phyloP scores from a whole-genome alignment of 2,113 vertebrate species.

The Mustela lutreola region DNA sequence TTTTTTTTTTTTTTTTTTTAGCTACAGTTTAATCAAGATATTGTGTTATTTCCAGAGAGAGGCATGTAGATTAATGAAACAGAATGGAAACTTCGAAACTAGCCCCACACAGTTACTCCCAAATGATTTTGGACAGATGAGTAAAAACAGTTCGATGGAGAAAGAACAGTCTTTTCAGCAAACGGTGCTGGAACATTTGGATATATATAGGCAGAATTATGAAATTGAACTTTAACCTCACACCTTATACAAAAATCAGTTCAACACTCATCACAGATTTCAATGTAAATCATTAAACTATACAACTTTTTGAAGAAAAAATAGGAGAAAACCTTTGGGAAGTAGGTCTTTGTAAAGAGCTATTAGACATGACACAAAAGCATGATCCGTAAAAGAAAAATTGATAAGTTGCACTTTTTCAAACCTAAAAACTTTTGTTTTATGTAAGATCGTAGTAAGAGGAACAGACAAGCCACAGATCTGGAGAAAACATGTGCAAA shows the following conservation, averaged over 20 bases:
- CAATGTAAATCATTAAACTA: background rate
- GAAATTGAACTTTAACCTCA: background rate
- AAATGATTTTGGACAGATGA: background rate
- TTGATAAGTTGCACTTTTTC: background rate
- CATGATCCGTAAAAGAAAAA: background rate
- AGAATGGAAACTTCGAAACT: background rate
- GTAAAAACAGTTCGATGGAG: background rate
- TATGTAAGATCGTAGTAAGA: background rate
- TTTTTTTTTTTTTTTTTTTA: background rate
- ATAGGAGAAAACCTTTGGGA: background rate
- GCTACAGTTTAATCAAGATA: background rate
- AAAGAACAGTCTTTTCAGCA: background rate
- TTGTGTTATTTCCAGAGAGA: background rate
- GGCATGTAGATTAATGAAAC: background rate
- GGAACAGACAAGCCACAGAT: background rate
- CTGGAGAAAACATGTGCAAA: background rate
- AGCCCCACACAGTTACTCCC: background rate
- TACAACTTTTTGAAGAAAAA: background rate
- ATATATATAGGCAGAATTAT: background rate
- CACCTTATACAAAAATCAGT: background rate
- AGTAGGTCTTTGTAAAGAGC: background rate
- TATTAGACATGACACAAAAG: background rate
- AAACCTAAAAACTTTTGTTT: background rate
- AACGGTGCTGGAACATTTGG: background rate
- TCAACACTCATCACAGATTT: background rate